Evolutionary conservation across 2,888 invertebrate genomes (phyloP), one percentile per base, ranked within the genome.

Genomic region (Rosalia funebris): DNA sequence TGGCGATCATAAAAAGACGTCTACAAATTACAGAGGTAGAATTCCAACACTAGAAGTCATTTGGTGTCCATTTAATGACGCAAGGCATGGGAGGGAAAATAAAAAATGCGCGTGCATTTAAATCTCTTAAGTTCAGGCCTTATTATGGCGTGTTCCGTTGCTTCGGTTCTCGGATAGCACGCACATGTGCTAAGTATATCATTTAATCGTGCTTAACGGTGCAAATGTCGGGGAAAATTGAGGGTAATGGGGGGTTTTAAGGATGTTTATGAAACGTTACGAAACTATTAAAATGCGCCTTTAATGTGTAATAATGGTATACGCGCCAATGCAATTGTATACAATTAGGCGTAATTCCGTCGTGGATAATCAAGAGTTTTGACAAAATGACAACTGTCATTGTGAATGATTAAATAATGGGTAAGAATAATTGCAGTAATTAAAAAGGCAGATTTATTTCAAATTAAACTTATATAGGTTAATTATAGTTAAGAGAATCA

Each of bases 1-100:
- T 54, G 47, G 53, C 57, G 57, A 44, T 42, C 46, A 54, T 55
- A 60, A 60, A 63, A 63, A 63, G 46, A 45, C 48, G 48, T 46
- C 61, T 54, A 62, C 62, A 59, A 59, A 62, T 61, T 61, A 57
- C 46, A 37, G 52, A 44, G 44, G 42, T 56, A 41, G 53, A 60
- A 65, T 65, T 63, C 65, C 65, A 65, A 65, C 62, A 65, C 65
- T 65, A 58, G 65, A 60, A 65, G 65, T 61, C 62, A 60, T 63
- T 65, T 64, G 57, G 62, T 62, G 58, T 59, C 54, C 41, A 47
- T 52, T 55, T 65, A 65, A 65, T 65, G 61, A 65, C 58, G 62
- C 37, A 50, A 10, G 62, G 62, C n/a, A n/a, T n/a, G 58, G 50
- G 54, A 20, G 34, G 37, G 31, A 52, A 39, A 47, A 57, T 56